Conservation (phyloP, 2,888 invertebrate species). For the Dynastes tityus region DNA sequence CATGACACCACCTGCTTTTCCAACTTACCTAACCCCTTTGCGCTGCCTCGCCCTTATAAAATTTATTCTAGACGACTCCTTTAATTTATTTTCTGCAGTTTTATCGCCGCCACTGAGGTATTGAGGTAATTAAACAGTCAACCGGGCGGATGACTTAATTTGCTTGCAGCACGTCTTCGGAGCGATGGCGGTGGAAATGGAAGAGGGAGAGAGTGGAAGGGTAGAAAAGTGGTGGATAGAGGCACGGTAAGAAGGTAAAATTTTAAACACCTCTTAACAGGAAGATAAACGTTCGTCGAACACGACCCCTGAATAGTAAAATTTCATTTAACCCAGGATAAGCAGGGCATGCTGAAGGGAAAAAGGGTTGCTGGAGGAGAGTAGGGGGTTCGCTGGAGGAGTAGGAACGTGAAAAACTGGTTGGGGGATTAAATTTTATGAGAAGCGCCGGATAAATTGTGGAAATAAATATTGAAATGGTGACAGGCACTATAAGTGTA, state of each 20-base stretch:
- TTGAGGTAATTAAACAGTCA: conserved; percentile 41
- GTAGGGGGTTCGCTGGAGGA: too few relatives aligned
- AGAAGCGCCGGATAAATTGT: too few relatives aligned
- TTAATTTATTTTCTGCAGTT: conserved; percentile 45
- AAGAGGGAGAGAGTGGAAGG: background rate
- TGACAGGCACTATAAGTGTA: too few relatives aligned
- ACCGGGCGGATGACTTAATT: conserved; percentile 36
- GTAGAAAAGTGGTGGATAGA: background rate
- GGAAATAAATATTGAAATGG: too few relatives aligned
- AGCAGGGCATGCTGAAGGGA: too few relatives aligned
- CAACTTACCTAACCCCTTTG: too few relatives aligned
- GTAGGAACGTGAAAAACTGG: too few relatives aligned
- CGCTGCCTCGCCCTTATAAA: conserved; percentile 8
- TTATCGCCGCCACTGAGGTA: conserved; percentile 34
- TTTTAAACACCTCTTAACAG: conserved; percentile 35
- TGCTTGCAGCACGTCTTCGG: conserved; percentile 30
- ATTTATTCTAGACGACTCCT: conserved; percentile 49
- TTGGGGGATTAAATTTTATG: too few relatives aligned
- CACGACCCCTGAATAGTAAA: conserved; percentile 32
- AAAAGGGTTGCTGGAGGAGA: too few relatives aligned
- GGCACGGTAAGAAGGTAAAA: conserved; percentile 1
- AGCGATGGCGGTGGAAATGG: background rate
- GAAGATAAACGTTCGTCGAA: conserved; percentile 30
- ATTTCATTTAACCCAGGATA: conserved; percentile 9
- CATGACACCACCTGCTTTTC: too few relatives aligned